Percentiles rank a stretch among this genome's conserved stretches.
Evolutionary conservation across 2,888 invertebrate genomes (phyloP).

Genomic region (Clusia tigrina): DNA sequence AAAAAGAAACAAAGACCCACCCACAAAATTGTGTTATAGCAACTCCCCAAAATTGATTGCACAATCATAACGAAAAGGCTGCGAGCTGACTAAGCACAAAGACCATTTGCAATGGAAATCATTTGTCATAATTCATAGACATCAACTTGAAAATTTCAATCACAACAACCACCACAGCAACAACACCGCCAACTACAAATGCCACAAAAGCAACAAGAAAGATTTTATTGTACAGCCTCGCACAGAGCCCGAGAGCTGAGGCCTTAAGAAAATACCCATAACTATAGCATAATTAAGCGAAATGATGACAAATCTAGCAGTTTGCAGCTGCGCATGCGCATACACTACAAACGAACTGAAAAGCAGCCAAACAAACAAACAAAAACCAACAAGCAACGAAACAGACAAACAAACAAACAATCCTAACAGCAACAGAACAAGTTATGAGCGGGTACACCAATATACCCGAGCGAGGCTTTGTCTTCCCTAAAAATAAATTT

Average conservation of each 20-base stretch:
- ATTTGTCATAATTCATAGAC: constrained; percentile 26
- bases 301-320: constrained; percentile 35
- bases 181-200: neutral
- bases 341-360: no score
- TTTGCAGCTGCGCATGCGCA: constrained; percentile 2
- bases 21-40: neutral
- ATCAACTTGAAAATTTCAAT: constrained; percentile 19
- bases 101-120: constrained; percentile 8
- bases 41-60: neutral
- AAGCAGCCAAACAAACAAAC: constrained; percentile 14
- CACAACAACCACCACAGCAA: constrained; percentile 4
- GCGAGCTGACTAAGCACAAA: constrained; percentile 3
- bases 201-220: neutral
- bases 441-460: neutral
- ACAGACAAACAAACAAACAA: constrained; percentile 3
- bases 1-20: neutral
- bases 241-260: neutral
- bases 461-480: neutral
- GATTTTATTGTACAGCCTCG: no score
- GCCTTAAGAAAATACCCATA: constrained; percentile 12
- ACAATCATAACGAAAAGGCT: constrained; percentile 9
- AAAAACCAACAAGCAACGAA: constrained; percentile 15
- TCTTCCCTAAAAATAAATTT: constrained; percentile 16
- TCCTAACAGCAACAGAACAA: neutral
- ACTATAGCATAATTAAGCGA: constrained; percentile 43